Percentiles rank a stretch among this genome's conserved stretches.
These are phyloP conservation scores for Psylliodes chrysocephalus DNA, from an alignment of 2,888 invertebrate species.

Conservation along the genomic window DNA sequence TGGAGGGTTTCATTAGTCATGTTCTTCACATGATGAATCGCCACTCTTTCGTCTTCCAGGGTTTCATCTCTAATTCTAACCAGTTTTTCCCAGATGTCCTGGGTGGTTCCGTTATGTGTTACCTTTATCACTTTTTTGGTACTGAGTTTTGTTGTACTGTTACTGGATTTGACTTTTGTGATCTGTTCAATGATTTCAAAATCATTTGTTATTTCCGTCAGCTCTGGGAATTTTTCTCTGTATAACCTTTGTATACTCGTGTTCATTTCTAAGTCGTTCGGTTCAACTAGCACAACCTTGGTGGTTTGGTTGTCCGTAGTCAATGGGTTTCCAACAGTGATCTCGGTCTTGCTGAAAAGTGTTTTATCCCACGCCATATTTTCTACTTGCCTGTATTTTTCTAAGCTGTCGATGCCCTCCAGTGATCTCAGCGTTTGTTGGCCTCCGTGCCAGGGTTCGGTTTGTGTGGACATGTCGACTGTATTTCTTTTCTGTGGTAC, in stretches of 20 bases:
- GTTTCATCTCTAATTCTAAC: neutral
- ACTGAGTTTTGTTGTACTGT: neutral
- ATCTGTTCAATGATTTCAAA: neutral
- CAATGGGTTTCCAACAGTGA: conserved; percentile 11
- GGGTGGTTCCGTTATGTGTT: neutral
- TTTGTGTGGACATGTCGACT: neutral
- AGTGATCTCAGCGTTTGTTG: neutral
- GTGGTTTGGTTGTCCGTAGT: neutral
- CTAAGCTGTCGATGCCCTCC: neutral
- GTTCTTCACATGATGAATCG: neutral
- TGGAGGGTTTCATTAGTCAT: neutral
- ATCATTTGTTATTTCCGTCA: conserved; percentile 13
- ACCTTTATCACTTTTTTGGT: neutral
- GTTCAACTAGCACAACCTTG: conserved; percentile 27
- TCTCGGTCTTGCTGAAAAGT: neutral
- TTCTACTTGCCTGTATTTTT: neutral
- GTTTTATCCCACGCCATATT: neutral
- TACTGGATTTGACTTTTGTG: neutral
- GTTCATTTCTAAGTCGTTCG: conserved; percentile 20
- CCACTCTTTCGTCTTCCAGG: neutral
- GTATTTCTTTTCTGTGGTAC: neutral
- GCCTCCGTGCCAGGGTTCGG: neutral
- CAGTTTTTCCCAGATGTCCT: conserved; percentile 11
- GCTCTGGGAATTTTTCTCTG: conserved; percentile 27
- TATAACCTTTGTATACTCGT: conserved; percentile 25